Conservation (phyloP, 92 coral and sea anemone genomes). For the Pocillopora meandrina region DNA sequence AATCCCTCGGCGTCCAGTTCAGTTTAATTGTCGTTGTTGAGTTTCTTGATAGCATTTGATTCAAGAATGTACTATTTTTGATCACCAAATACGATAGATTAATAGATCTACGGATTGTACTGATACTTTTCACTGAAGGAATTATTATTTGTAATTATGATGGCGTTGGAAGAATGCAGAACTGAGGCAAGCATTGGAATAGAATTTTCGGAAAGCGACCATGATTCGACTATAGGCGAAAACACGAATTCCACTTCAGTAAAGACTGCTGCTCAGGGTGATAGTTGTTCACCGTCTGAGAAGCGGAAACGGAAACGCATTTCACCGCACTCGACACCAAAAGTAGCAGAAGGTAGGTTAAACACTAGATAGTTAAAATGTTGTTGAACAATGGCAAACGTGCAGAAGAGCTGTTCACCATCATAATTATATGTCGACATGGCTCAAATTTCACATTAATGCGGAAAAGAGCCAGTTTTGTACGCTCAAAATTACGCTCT, state of each 20-base stretch:
- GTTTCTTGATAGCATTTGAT: neutral
- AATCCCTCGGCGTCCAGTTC: conserved; percentile 46
- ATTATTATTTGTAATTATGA: conserved; percentile 1
- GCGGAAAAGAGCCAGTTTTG: too few relatives aligned
- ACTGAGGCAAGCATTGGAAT: conserved; percentile 87
- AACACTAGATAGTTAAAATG: too few relatives aligned
- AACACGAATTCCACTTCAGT: conserved; percentile 43
- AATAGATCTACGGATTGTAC: neutral
- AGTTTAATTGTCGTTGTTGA: neutral
- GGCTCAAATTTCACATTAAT: too few relatives aligned
- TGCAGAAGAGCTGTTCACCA: too few relatives aligned
- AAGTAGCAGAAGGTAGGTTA: conserved; percentile 72
- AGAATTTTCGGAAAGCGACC: conserved; percentile 60
- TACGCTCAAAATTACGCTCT: too few relatives aligned
- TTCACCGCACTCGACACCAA: conserved; percentile 87
- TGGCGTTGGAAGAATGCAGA: conserved; percentile 76
- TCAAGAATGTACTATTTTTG: conserved; percentile 14
- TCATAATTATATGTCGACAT: too few relatives aligned
- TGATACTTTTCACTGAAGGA: neutral
- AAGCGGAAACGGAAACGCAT: conserved; percentile 75
- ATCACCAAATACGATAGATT: neutral
- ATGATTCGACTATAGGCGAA: conserved; percentile 44
- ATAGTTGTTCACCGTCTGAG: conserved; percentile 57
- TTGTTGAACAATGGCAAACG: too few relatives aligned
- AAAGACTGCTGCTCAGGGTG: conserved; percentile 47